A percentile compares a stretch with the other conserved stretches of the same genome.
Conservation (phyloP, 2,797 vertebrate genomes). For the Sparus aurata region DNA sequence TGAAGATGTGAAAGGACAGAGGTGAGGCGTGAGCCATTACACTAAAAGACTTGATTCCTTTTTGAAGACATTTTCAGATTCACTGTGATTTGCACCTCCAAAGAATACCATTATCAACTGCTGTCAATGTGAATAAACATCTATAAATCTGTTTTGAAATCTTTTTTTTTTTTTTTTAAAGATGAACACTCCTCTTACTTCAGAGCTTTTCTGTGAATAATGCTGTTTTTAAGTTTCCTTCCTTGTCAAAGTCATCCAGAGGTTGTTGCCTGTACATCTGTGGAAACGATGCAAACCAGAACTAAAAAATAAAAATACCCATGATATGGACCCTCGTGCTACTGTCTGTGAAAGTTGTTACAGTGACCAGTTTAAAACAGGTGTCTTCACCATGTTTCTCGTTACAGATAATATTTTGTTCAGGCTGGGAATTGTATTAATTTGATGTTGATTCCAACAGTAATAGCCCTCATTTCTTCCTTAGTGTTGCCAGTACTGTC, state of each 20-base stretch:
- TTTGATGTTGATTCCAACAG: background rate
- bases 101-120: background rate
- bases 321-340: background rate
- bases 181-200: background rate
- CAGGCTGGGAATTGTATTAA: background rate
- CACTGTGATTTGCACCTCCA: background rate
- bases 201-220: background rate
- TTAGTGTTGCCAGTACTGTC: slow-evolving; percentile 95
- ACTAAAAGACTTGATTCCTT: background rate
- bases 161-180: no score
- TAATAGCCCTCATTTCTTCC: slow-evolving; percentile 12
- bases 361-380: background rate
- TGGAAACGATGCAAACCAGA: background rate
- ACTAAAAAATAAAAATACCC: background rate
- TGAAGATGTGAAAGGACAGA: background rate
- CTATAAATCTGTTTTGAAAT: background rate
- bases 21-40: background rate
- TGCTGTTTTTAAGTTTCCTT: background rate
- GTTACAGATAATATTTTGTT: background rate
- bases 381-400: background rate
- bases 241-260: background rate
- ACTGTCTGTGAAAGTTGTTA: background rate
- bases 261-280: no score
- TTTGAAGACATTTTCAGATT: background rate
- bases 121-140: background rate